Evolutionary conservation across 2,113 vertebrate species (phyloP).

Genomic region (Ptychochromis oligacanthus): DNA sequence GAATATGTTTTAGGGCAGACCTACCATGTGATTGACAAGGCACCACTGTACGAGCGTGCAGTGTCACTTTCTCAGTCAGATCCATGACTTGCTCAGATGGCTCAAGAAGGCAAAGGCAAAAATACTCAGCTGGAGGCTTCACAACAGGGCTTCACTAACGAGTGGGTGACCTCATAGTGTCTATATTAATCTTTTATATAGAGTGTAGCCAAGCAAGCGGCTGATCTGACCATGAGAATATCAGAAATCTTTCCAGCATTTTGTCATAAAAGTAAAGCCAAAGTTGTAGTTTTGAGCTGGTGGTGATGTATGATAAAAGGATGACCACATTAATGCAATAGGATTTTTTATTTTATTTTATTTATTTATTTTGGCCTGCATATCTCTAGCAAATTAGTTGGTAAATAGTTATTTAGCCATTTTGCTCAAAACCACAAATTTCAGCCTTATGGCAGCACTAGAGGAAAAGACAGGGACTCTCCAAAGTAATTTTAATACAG

Average conservation of each 20-base stretch:
- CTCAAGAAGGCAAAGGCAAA: background rate
- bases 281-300: too few relatives aligned
- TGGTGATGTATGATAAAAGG: too few relatives aligned
- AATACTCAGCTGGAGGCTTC: background rate
- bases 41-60: background rate
- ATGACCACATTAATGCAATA: too few relatives aligned
- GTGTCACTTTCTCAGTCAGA: background rate
- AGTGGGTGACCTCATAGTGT: background rate
- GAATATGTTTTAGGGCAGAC: background rate
- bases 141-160: background rate
- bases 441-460: background rate
- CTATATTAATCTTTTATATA: background rate
- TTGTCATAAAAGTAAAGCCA: background rate
- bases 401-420: background rate
- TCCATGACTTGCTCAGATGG: background rate
- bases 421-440: background rate
- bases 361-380: background rate
- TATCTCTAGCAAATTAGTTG: background rate
- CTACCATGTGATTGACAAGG: too few relatives aligned
- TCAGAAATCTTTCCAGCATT: background rate
- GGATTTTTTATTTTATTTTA: too few relatives aligned
- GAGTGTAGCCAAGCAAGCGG: background rate
- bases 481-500: background rate
- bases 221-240: background rate
- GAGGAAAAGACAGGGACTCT: background rate